Evolutionary conservation across 2,888 invertebrate genomes (phyloP), one percentile per base, ranked within the genome.

Genomic region (Ligdia adustata): DNA sequence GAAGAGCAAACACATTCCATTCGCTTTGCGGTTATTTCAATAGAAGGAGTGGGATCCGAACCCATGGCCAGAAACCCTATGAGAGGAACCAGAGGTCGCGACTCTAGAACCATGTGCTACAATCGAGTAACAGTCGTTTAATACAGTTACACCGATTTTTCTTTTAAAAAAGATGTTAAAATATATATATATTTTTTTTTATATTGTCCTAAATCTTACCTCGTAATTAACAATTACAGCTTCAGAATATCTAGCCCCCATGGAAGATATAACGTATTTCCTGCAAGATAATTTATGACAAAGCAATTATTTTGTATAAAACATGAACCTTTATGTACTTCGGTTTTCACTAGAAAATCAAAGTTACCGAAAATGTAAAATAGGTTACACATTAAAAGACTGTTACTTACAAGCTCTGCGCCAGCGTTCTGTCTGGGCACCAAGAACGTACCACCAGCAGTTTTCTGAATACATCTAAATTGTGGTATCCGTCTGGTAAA

Each of bases 61-160:
- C 97, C 97, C 93, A 95, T 96, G 9, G 96, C 96, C 35, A 97
- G 80, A 67, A 97, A 95, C 52, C 97, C 96, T 52, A 97, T 92
- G 63, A 97, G 89, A 0, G 97, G 97, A 1, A 94, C 94, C 43
- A 93, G 66, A 3, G 94, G 91, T 39, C 94, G 90, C 28, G 96
- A 95, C 76, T 97, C 97, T 2, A 84, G 66, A 29, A 93, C 92
- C 87, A 96, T 92, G 52, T 85, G 76, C 90, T 89, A 49, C 16
- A 67, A 70, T 41, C 20, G 32, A 18, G 20, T 7, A n/a, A n/a
- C n/a, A n/a, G n/a, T n/a, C n/a, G n/a, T n/a, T n/a, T n/a, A n/a
- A n/a, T n/a, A n/a, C n/a, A n/a, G n/a, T n/a, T n/a, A n/a, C n/a
- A n/a, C n/a, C n/a, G n/a, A n/a, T n/a, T n/a, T n/a, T n/a, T n/a